Base-by-base conservation (phyloP, 2,113 vertebrate species). In the Serinus canaria region DNA sequence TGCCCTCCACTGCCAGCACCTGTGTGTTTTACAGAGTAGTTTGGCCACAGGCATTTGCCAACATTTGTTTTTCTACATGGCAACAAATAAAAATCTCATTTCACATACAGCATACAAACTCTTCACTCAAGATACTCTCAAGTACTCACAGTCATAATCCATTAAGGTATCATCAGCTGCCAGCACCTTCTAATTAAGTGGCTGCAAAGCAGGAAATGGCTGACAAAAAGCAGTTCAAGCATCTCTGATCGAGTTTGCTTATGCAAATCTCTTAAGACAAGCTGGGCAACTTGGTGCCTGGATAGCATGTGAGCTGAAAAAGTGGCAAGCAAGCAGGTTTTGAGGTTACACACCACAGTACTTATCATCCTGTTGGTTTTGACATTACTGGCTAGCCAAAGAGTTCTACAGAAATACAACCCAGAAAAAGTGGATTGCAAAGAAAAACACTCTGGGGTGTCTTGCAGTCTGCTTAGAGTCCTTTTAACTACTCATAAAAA, bases 161-260 rank as follows among this genome's bases (percentile, higher is more conserved):
- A 50, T 75, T 69, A 82, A 79, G 52, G 79, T 75, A 76, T 76
- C 66, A 79, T 50, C 66, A 83, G 30, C 59, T 37, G 33, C 50
- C 59, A 75, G 39, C 41, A 94, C 60, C 83, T 85, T 89, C 39
- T 90, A 92, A 94, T 96, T 92, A 92, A 96, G 80, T 50, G 19
- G 15, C 30, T 91, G 64, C 3, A 1, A 41, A 69, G 67, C 35
- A 90, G 87, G 58, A 94, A 93, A 72, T 41, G 64, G 39, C 60
- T 94, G 80, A 66, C 66, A 91, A 58, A 75, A 78, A 64, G 50
- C 62, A 79, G 80, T 62, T 92, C 41, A 67, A 83, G 47, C 8
- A 83, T 30, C 60, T 73, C 82, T 86, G 62, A 83, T 80, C 6
- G 28, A 49, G 46, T 74, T 78, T 68, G 46, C 58, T 78, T 64